phyloP scores from a whole-genome alignment of 2,113 vertebrate species.

The Larimichthys crocea region DNA sequence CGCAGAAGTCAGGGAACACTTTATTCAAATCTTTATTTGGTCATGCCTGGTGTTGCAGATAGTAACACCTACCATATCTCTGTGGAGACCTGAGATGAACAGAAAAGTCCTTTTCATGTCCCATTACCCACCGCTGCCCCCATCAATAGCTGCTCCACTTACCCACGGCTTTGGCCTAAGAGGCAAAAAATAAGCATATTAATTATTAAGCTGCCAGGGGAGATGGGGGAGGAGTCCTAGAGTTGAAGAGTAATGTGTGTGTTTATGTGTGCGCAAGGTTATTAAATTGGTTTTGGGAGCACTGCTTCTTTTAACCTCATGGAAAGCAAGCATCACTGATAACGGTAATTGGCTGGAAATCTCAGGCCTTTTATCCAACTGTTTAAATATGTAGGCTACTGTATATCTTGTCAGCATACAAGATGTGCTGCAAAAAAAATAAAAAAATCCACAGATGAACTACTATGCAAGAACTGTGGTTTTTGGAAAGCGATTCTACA shows the following conservation, averaged over 20 bases:
- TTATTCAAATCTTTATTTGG: constrained; percentile 19
- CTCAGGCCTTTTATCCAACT: neutral
- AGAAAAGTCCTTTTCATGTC: constrained; percentile 72
- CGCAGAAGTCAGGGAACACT: neutral
- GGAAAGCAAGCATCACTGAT: constrained; percentile 10
- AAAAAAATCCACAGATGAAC: neutral
- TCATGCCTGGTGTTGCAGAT: constrained; percentile 51
- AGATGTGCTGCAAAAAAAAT: neutral
- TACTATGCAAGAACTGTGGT: neutral
- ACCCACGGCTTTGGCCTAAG: constrained; percentile 58
- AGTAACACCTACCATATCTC: constrained; percentile 60
- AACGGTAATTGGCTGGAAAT: constrained; percentile 1
- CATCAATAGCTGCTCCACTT: constrained; percentile 68
- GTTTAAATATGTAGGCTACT: neutral
- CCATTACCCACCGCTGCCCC: constrained; percentile 72
- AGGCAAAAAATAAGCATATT: constrained; percentile 77
- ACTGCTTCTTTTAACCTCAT: constrained; percentile 45
- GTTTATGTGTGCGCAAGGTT: constrained; percentile 49
- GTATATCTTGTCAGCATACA: neutral
- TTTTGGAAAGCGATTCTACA: constrained; percentile 1
- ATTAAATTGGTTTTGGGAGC: constrained; percentile 43
- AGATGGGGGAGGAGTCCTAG: constrained; percentile 49
- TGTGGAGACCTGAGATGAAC: constrained; percentile 57
- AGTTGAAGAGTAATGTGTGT: constrained; percentile 49
- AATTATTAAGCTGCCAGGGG: constrained; percentile 73